A percentile compares a stretch with the other conserved stretches of the same genome.
Conservation (phyloP, 2,888 invertebrate genomes). For the Celastrina argiolus region DNA sequence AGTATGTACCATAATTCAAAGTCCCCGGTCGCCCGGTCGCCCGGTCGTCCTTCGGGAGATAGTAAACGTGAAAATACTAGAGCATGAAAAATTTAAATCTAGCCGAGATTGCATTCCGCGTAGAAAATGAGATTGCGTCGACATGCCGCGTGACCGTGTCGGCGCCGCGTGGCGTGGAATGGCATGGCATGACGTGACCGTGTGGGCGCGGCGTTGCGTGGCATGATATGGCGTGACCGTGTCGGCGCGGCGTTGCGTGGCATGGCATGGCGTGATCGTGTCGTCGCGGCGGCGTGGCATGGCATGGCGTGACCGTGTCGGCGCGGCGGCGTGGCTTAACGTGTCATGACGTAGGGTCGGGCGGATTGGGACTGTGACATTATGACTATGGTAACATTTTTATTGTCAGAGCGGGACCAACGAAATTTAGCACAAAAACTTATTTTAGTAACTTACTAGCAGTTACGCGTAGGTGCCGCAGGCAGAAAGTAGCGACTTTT, state of each 20-base stretch:
- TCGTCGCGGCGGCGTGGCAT: too few relatives aligned
- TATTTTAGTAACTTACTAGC: too few relatives aligned
- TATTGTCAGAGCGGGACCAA: too few relatives aligned
- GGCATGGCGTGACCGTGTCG: neutral
- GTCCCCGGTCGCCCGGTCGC: neutral
- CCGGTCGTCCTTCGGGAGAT: neutral
- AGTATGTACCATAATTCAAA: neutral
- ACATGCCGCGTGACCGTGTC: conserved; percentile 1
- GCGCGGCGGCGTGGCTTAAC: neutral
- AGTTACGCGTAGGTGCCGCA: too few relatives aligned
- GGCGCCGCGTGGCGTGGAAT: neutral
- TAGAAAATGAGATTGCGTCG: conserved; percentile 5
- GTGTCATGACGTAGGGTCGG: too few relatives aligned
- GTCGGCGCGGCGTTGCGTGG: neutral
- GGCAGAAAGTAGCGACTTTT: too few relatives aligned
- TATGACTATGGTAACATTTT: too few relatives aligned
- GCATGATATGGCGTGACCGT: neutral
- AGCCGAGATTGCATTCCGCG: conserved; percentile 17
- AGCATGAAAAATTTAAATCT: conserved; percentile 13
- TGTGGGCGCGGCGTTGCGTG: neutral
- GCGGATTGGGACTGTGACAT: too few relatives aligned
- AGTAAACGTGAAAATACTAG: neutral
- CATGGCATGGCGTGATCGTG: too few relatives aligned
- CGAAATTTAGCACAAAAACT: too few relatives aligned
- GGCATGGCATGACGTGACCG: neutral